Evolutionary conservation across 2,888 invertebrate genomes (phyloP).

Genomic region (Lasiommata megera): DNA sequence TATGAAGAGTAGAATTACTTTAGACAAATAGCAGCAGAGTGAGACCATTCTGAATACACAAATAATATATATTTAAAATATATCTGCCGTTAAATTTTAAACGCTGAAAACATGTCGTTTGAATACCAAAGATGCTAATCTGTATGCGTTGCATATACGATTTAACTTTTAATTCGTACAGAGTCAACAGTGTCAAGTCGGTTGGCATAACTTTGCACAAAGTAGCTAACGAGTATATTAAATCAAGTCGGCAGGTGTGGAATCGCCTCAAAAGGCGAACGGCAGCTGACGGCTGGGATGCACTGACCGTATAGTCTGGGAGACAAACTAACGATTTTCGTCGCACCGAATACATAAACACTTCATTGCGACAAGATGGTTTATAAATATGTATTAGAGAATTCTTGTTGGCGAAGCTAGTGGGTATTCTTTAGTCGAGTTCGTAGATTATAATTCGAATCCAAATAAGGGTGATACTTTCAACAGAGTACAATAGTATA

Average conservation of each 20-base stretch:
- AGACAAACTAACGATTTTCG: constrained; percentile 10
- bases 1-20: too few species aligned
- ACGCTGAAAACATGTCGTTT: too few species aligned
- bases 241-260: constrained; percentile 33
- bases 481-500: too few species aligned
- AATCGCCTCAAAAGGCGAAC: constrained; percentile 30
- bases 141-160: neutral
- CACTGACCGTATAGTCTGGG: constrained; percentile 20
- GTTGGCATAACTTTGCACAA: constrained; percentile 23
- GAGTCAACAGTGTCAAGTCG: constrained; percentile 3
- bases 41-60: too few species aligned
- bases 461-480: neutral
- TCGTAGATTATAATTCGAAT: neutral
- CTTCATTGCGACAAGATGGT: constrained; percentile 5
- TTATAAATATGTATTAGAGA: constrained; percentile 12
- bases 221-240: constrained; percentile 33
- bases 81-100: too few species aligned
- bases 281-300: constrained; percentile 24
- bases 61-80: too few species aligned
- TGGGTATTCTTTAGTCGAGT: neutral
- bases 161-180: constrained; percentile 6
- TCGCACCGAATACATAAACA: constrained; percentile 9
- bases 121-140: too few species aligned
- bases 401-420: neutral
- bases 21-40: too few species aligned